A percentile compares a stretch with the other conserved stretches of the same genome.
Conservation (phyloP, 2,113 vertebrate species). For the Peromyscus polionotus region DNA sequence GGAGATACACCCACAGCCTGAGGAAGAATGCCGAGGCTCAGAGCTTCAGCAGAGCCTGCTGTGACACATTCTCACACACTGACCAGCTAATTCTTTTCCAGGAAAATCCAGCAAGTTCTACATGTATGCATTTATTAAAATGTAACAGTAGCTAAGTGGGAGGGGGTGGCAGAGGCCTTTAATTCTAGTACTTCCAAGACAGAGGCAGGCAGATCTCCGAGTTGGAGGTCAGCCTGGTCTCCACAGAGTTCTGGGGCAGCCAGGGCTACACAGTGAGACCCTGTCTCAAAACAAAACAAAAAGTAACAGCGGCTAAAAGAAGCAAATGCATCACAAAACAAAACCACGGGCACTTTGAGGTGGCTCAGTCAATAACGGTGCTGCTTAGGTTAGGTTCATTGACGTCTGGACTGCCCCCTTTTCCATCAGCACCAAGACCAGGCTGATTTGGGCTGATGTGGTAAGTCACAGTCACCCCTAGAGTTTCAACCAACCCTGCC, state of each 20-base stretch:
- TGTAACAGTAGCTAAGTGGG: neutral
- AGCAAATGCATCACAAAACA: neutral
- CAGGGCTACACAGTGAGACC: neutral
- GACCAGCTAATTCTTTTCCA: neutral
- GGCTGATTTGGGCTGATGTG: neutral
- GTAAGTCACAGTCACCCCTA: neutral
- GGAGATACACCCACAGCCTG: rapidly evolving
- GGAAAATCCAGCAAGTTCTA: neutral
- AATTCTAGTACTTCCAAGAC: neutral
- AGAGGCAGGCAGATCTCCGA: neutral
- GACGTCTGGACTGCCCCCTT: neutral
- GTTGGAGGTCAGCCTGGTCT: neutral
- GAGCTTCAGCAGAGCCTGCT: neutral
- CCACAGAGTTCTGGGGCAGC: neutral
- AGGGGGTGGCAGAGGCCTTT: too few relatives aligned
- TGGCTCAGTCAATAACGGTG: neutral
- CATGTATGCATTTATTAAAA: neutral
- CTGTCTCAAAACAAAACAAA: neutral
- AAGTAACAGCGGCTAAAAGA: neutral
- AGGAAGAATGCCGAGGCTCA: rapidly evolving
- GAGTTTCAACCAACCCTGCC: neutral
- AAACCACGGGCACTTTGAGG: too few relatives aligned
- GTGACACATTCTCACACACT: neutral
- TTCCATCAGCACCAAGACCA: neutral
- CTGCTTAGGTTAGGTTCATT: too few relatives aligned